These are phyloP conservation scores for Rhagophthalmus giganteus DNA, from an alignment of 2,888 invertebrate genomes.

Conservation along the genomic window DNA sequence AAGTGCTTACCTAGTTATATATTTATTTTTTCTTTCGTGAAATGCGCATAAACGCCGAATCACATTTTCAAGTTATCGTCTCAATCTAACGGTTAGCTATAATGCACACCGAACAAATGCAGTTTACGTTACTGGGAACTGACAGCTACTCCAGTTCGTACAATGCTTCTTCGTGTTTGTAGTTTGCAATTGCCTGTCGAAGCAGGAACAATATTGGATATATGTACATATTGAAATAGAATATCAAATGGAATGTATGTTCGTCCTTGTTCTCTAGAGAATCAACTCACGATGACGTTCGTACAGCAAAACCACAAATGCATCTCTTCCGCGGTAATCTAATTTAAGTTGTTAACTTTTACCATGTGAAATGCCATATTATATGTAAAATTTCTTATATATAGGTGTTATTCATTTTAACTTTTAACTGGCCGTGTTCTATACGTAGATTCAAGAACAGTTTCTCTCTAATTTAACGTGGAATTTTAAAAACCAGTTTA, in stretches of 20 bases:
- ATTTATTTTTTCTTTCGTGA: background rate
- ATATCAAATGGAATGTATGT: constrained; percentile 25
- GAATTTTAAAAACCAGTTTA: too few relatives aligned
- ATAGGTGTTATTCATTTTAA: too few relatives aligned
- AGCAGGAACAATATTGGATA: constrained; percentile 24
- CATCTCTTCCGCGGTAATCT: constrained; percentile 21
- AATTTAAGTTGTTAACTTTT: constrained; percentile 23
- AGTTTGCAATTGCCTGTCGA: constrained; percentile 21
- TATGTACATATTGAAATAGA: constrained; percentile 24
- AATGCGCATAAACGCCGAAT: too few relatives aligned
- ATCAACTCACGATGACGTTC: constrained; percentile 20
- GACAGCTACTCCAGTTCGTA: background rate
- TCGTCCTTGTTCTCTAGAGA: constrained; percentile 12
- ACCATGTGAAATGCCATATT: too few relatives aligned
- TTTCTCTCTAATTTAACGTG: too few relatives aligned
- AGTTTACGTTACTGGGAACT: background rate
- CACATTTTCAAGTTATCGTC: too few relatives aligned
- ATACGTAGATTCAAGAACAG: too few relatives aligned
- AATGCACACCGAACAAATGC: too few relatives aligned
- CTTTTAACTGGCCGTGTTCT: too few relatives aligned
- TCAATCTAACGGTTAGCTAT: too few relatives aligned
- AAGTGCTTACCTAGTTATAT: too few relatives aligned
- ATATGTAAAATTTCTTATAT: too few relatives aligned
- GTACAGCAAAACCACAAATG: constrained; percentile 22
- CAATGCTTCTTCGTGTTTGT: background rate